These are phyloP conservation scores for Myxocyprinus asiaticus DNA, from an alignment of 2,113 vertebrate species.

Conservation along the genomic window DNA sequence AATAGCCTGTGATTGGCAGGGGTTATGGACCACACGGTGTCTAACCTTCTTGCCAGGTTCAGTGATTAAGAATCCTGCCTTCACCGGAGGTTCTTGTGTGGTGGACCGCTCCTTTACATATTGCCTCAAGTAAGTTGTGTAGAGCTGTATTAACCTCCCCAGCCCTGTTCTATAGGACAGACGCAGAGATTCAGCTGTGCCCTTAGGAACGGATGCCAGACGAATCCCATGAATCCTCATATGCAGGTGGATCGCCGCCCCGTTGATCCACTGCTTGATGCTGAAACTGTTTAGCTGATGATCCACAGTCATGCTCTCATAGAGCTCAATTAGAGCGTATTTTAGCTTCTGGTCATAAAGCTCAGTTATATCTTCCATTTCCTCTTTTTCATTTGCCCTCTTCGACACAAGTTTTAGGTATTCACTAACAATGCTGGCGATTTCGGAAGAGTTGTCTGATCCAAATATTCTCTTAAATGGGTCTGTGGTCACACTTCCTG, in stretches of 20 bases:
- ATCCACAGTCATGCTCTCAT: conserved; percentile 68
- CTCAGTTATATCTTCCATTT: conserved; percentile 70
- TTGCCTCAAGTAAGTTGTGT: conserved; percentile 62
- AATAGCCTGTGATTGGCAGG: conserved; percentile 70
- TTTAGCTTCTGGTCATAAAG: conserved; percentile 69
- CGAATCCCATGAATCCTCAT: conserved; percentile 75
- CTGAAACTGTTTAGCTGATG: conserved; percentile 65
- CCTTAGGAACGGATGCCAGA: conserved; percentile 64
- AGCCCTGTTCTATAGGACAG: conserved; percentile 65
- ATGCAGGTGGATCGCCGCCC: conserved; percentile 75
- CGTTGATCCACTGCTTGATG: conserved; percentile 73
- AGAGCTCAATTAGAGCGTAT: conserved; percentile 70
- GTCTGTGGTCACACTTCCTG: neutral
- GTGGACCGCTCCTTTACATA: conserved; percentile 62
- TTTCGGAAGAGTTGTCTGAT: conserved; percentile 62
- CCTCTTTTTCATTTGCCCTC: conserved; percentile 56
- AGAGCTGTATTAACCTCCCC: conserved; percentile 60
- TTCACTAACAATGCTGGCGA: conserved; percentile 63
- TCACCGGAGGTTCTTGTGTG: conserved; percentile 22
- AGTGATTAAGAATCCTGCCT: conserved; percentile 61
- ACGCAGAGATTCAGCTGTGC: conserved; percentile 68
- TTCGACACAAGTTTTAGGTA: conserved; percentile 66
- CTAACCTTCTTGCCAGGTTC: conserved; percentile 68
- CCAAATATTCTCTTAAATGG: conserved; percentile 53
- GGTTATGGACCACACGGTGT: conserved; percentile 68